Evolutionary conservation across 2,888 invertebrate genomes (phyloP), one percentile per base, ranked within the genome.

Genomic region (Drosophila quinaria): DNA sequence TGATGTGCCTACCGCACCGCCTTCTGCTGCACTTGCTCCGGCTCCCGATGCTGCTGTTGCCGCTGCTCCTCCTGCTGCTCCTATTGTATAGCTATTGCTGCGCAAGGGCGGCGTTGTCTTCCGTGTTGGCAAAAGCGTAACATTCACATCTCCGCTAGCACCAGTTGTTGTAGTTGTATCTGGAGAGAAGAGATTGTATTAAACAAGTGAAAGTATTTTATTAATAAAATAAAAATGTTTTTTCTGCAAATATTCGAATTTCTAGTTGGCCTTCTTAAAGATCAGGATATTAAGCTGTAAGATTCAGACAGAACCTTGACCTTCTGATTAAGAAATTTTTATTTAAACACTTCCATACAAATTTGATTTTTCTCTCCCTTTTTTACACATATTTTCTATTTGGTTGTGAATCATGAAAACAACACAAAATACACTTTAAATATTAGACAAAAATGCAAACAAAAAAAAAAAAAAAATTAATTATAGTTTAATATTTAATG

Each of bases 51-150:
- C 61, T 4, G n/a, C 13, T 13, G 35, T n/a, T 11, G 11, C 71
- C 5, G n/a, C 13, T 13, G 31, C 17, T 10, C 13, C 73, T 62
- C 50, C 66, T 46, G 25, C 60, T 60, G 11, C 51, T 58, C 25
- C 68, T 29, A 59, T 39, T 50, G 77, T 37, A 59, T 63, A 67
- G 47, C 61, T 68, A 31, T 68, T 75, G 56, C 62, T 59, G 10
- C 66, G n/a, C n/a, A 70, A 52, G 3, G 79, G 79, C 44, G 81
- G 82, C 58, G 77, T 70, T 3, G 50, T 70, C 47, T 78, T 81
- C 1, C 74, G 77, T 15, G 69, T 62, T 5, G 66, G 60, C 41
- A 73, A 1, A 9, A 66, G 9, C 22, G 44, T 61, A 1, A 56
- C 59, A 9, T 58, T 70, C 2, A 58, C 39, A 42, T 78, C 76